Conservation (phyloP, 1,140 invertebrate genomes). For the Drosophila lacteicornis region DNA sequence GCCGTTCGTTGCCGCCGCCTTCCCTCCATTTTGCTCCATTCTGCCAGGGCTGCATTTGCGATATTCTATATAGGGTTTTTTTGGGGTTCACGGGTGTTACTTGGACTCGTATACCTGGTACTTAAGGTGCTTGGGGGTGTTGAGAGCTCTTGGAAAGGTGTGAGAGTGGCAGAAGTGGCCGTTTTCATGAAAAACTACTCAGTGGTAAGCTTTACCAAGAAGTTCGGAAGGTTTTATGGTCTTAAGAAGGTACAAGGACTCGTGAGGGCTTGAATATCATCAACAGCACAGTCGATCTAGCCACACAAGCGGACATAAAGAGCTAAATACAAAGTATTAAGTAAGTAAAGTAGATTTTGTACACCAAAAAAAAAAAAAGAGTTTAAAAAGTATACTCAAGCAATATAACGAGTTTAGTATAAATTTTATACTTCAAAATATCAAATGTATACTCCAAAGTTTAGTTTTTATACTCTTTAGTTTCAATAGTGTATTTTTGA, state of each 20-base stretch:
- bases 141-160: too few relatives aligned
- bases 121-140: neutral
- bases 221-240: neutral
- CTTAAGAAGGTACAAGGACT: neutral
- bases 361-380: too few relatives aligned
- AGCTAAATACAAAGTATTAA: too few relatives aligned
- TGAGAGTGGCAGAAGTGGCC: neutral
- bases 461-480: too few relatives aligned
- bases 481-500: too few relatives aligned
- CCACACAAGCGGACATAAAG: neutral
- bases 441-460: too few relatives aligned
- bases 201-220: too few relatives aligned
- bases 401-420: too few relatives aligned
- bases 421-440: too few relatives aligned
- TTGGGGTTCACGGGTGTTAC: constrained; percentile 1
- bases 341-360: too few relatives aligned
- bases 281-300: neutral
- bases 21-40: constrained; percentile 47
- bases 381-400: too few relatives aligned
- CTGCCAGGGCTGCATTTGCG: constrained; percentile 41
- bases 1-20: constrained; percentile 30
- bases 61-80: constrained; percentile 14
- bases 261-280: neutral
- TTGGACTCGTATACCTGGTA: neutral
- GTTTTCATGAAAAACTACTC: too few relatives aligned